A percentile compares a stretch with the other conserved stretches of the same genome.
Conservation (phyloP, 2,113 vertebrate species). For the Orthonyx spaldingii region DNA sequence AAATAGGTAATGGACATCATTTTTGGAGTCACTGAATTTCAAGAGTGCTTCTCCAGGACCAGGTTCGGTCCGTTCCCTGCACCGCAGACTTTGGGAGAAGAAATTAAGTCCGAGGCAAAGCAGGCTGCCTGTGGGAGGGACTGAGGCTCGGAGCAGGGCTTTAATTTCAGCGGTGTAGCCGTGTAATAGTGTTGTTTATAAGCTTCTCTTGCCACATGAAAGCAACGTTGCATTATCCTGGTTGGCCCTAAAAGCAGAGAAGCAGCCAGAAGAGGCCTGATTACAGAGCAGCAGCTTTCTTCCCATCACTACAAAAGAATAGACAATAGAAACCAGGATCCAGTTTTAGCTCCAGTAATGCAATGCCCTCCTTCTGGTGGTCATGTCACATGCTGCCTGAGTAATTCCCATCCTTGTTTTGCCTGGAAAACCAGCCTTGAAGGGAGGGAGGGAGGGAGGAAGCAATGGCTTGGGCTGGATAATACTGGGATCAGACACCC, state of each 20-base stretch:
- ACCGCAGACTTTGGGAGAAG: background rate
- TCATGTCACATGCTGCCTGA: constrained; percentile 30
- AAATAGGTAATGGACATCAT: background rate
- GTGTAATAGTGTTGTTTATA: background rate
- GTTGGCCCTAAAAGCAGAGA: background rate
- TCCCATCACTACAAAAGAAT: constrained; percentile 43
- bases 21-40: background rate
- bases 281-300: constrained; percentile 28
- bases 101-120: background rate
- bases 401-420: constrained; percentile 11
- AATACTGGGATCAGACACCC: rapidly evolving
- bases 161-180: background rate
- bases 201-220: constrained; percentile 34
- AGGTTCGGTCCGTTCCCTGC: background rate
- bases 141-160: background rate
- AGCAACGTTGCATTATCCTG: background rate
- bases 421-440: background rate
- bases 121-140: background rate
- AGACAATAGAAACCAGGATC: constrained; percentile 4
- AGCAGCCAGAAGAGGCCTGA: background rate
- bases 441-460: background rate
- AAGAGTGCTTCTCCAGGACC: background rate
- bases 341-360: constrained; percentile 23
- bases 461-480: background rate
- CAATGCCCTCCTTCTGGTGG: constrained; percentile 8